Percentiles rank a stretch among this genome's conserved stretches.
Conservation (phyloP, 2,888 invertebrate species). For the Tyria jacobaeae region DNA sequence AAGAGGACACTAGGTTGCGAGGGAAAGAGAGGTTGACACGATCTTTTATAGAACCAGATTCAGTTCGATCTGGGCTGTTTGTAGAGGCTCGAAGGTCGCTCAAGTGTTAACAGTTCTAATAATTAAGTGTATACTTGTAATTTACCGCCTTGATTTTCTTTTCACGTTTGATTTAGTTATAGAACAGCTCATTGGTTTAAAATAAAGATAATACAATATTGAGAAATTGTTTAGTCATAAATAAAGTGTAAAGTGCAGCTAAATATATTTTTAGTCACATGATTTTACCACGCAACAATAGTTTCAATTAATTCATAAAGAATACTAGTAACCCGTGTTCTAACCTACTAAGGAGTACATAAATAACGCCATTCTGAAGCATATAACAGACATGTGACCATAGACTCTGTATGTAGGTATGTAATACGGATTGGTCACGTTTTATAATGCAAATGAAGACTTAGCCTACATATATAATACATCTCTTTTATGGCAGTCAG, state of each 20-base stretch:
- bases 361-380: too few species aligned
- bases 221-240: too few species aligned
- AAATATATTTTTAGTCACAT: neutral
- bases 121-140: constrained; percentile 14
- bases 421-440: too few species aligned
- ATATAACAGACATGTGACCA: too few species aligned
- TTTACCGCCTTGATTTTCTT: constrained; percentile 11
- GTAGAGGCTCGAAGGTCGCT: constrained; percentile 9
- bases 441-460: too few species aligned
- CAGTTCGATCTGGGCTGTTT: constrained; percentile 4
- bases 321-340: too few species aligned
- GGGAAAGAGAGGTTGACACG: neutral
- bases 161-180: constrained; percentile 7
- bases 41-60: neutral
- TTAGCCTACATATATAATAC: too few species aligned
- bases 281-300: too few species aligned
- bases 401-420: too few species aligned
- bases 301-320: too few species aligned
- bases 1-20: neutral
- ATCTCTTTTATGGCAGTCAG: neutral
- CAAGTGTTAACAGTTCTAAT: constrained; percentile 11
- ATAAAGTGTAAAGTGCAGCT: neutral
- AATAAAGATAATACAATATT: too few species aligned
- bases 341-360: too few species aligned
- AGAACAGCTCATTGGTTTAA: neutral